Evolutionary conservation across 2,888 invertebrate genomes (phyloP), one percentile per base, ranked within the genome.

Genomic region (Hypercompe scribonia): DNA sequence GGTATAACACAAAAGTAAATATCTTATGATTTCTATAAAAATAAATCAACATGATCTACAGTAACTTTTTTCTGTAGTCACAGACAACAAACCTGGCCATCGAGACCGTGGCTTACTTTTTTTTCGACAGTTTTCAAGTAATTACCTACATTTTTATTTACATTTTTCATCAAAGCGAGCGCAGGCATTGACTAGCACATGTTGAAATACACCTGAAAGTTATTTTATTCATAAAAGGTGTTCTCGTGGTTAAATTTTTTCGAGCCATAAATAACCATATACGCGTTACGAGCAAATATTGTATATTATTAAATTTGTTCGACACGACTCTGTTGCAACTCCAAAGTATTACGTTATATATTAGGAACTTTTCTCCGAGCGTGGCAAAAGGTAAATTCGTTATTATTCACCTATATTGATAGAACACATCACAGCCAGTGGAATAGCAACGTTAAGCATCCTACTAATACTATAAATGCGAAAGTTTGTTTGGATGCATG

Each of bases 61-160:
- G 13, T 13, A 28, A 28, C 58, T 31, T 61, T 58, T n/a, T 28
- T 65, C 64, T 73, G 66, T 64, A 81, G 73, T 77, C 46, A 80
- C 71, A 68, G 31, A 31, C 31, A 68, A 73, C 71, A 69, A 31
- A 54, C 71, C 70, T 74, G 76, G 70, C 71, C 73, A 70, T 65
- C 69, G 28, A 70, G 61, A 54, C 81, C 81, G 83, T 78, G 81
- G 74, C 81, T 83, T 65, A 64, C 70, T 72, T 81, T 81, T 78
- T 78, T 81, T 78, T n/a, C n/a, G n/a, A n/a, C n/a, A n/a, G n/a
- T n/a, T n/a, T n/a, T n/a, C n/a, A n/a, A n/a, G n/a, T n/a, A n/a
- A 46, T 34, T 39, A 24, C 31, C 39, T 39, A 65, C 46, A 15
- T 63, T 72, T 72, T 68, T 72, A 54, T 54, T 54, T 68, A 54